Evolutionary conservation across 2,113 vertebrate species (phyloP).

Genomic region (Orcinus orca): DNA sequence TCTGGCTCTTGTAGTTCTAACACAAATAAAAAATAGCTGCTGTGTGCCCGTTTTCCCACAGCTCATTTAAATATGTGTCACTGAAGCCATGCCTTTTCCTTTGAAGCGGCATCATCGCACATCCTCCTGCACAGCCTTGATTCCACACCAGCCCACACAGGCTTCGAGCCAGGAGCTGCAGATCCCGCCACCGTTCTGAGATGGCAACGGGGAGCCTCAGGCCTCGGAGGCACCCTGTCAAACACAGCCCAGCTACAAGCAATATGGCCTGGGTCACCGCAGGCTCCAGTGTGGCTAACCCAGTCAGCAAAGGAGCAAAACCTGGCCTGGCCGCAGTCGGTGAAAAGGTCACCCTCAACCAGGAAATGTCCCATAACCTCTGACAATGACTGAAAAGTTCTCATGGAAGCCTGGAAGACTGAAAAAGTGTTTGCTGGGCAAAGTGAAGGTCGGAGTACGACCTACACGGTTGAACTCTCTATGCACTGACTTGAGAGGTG

Average conservation of each 20-base stretch:
- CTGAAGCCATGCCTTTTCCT: neutral
- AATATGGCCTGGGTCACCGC: neutral
- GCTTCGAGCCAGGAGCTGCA: neutral
- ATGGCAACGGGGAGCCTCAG: neutral
- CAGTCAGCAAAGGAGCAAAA: neutral
- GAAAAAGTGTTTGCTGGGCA: neutral
- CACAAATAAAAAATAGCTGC: conserved; percentile 45
- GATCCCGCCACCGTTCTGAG: neutral
- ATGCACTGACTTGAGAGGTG: neutral
- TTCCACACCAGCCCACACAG: neutral
- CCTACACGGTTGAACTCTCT: fast-evolving
- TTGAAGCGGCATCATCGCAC: neutral
- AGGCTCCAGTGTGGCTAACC: neutral
- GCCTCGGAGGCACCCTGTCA: neutral
- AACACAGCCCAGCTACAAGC: neutral
- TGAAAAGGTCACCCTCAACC: neutral
- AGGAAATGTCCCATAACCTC: neutral
- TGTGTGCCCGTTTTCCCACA: neutral
- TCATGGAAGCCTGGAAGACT: neutral
- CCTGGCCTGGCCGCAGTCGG: neutral
- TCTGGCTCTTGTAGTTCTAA: neutral
- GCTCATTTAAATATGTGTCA: neutral
- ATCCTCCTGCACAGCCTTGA: neutral
- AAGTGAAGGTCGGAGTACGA: neutral
- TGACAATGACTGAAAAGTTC: neutral